A percentile compares a stretch with the other conserved stretches of the same genome.
These are phyloP conservation scores for Chrysoperla carnea DNA, from an alignment of 1,140 invertebrate species.

Conservation along the genomic window DNA sequence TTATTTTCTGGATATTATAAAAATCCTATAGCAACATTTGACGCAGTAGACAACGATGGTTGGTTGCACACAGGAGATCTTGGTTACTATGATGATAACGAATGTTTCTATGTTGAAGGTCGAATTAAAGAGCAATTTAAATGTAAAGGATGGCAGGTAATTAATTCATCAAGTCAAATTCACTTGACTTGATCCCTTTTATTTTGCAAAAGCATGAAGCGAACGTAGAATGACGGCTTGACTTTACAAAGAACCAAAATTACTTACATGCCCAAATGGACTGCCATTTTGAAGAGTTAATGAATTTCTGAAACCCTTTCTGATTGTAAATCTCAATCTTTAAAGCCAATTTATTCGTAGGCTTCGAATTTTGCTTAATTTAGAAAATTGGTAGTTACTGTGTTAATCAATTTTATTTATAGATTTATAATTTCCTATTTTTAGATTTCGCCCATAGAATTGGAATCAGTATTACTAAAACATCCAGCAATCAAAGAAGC, in stretches of 20 bases:
- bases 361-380: too few species aligned
- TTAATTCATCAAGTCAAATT: conserved; percentile 5
- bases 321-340: too few species aligned
- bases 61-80: conserved; percentile 55
- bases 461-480: conserved; percentile 42
- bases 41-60: conserved; percentile 37
- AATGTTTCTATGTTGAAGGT: conserved; percentile 45
- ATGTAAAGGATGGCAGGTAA: conserved; percentile 34
- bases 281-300: too few species aligned
- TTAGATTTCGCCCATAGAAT: conserved; percentile 24
- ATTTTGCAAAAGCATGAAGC: too few species aligned
- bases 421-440: too few species aligned
- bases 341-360: too few species aligned
- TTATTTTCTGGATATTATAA: conserved; percentile 37
- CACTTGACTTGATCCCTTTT: conserved; percentile 11
- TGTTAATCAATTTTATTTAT: too few species aligned
- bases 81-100: conserved; percentile 43
- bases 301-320: too few species aligned
- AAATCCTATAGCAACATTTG: conserved; percentile 35
- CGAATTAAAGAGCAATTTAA: conserved; percentile 61
- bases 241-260: too few species aligned
- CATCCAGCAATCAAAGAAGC: conserved; percentile 43
- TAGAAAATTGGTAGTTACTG: too few species aligned
- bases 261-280: too few species aligned
- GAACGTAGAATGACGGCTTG: too few species aligned